Evolutionary conservation across 2,888 invertebrate genomes (phyloP).

Genomic region (Tryphoninae sp.): DNA sequence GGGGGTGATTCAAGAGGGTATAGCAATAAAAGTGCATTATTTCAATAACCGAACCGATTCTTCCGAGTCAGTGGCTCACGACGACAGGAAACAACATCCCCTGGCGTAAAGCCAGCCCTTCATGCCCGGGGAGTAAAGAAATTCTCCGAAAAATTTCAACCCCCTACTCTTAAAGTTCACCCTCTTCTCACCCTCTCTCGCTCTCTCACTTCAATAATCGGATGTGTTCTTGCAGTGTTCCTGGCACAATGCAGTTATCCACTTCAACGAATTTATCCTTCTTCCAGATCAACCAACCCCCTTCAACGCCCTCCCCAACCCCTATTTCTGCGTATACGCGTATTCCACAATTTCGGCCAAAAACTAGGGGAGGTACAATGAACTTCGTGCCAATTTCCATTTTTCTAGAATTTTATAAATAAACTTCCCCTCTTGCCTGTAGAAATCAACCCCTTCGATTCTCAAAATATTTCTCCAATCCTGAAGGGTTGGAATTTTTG

Average conservation of each 20-base stretch:
- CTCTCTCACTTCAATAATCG: slow-evolving; percentile 77
- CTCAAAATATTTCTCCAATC: slow-evolving; percentile 11
- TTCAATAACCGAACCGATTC: slow-evolving; percentile 79
- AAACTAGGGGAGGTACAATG: neutral
- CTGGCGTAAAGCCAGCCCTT: slow-evolving; percentile 76
- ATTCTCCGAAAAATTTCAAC: slow-evolving; percentile 49
- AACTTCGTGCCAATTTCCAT: too few species aligned
- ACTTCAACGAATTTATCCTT: slow-evolving; percentile 78
- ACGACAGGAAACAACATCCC: slow-evolving; percentile 80
- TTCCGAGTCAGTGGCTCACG: slow-evolving; percentile 77
- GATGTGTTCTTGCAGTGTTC: slow-evolving; percentile 79
- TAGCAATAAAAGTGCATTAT: slow-evolving; percentile 79
- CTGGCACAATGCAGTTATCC: slow-evolving; percentile 80
- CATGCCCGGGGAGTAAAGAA: slow-evolving; percentile 53
- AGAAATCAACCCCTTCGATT: neutral
- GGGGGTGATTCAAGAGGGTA: slow-evolving; percentile 53
- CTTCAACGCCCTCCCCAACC: slow-evolving; percentile 30
- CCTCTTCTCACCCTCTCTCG: neutral
- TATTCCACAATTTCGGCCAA: neutral
- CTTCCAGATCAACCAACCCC: slow-evolving; percentile 50
- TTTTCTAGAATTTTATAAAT: neutral
- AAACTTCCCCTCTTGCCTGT: neutral
- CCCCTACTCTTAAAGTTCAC: slow-evolving; percentile 10
- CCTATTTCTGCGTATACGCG: slow-evolving; percentile 33
- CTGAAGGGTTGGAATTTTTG: neutral